These are phyloP conservation scores for Phainopepla nitens DNA, from an alignment of 2,113 vertebrate genomes.

Conservation along the genomic window DNA sequence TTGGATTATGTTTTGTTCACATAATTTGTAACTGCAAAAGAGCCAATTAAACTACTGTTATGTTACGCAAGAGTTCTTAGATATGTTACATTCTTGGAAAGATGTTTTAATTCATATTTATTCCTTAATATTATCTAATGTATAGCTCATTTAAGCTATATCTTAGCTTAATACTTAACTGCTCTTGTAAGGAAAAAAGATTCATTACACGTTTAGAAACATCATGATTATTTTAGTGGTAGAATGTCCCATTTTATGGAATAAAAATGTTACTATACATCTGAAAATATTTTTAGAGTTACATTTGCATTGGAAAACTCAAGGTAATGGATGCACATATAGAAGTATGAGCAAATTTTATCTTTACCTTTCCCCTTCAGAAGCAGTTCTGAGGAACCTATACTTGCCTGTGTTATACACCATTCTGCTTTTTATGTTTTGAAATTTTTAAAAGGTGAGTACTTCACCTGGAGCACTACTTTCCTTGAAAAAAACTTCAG, in stretches of 20 bases:
- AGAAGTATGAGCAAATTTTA: background rate
- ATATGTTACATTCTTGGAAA: background rate
- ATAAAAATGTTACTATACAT: background rate
- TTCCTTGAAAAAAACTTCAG: background rate
- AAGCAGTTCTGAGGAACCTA: background rate
- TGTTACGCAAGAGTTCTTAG: background rate
- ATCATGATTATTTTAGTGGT: background rate
- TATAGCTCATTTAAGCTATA: background rate
- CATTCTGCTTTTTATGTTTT: background rate
- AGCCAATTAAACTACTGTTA: background rate
- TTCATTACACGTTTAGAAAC: background rate
- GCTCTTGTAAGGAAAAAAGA: background rate
- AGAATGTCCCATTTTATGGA: background rate
- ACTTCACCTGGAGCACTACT: background rate
- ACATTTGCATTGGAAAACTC: background rate
- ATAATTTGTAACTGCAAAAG: background rate
- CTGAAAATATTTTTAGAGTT: background rate
- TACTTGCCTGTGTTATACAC: background rate
- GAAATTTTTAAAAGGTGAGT: background rate
- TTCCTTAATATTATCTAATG: background rate
- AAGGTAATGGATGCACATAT: background rate
- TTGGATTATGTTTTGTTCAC: background rate
- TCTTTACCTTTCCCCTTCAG: background rate
- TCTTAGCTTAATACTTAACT: background rate
- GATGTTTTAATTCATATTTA: background rate